A percentile compares a stretch with the other conserved stretches of the same genome.
These are phyloP conservation scores for Cataglyphis albicans DNA, from an alignment of 2,888 invertebrate species.

Conservation along the genomic window DNA sequence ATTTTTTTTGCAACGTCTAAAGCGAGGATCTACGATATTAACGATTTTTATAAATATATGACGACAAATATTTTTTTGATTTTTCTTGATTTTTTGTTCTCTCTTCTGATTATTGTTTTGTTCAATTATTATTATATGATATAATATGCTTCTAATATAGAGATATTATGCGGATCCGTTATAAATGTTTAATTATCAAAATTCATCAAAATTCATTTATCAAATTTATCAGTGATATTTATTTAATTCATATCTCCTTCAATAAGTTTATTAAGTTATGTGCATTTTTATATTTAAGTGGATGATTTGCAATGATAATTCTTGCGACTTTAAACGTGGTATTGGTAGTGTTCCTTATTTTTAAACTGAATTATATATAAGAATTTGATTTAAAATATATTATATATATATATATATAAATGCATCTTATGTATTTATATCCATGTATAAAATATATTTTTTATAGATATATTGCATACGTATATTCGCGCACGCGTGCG, in stretches of 20 bases:
- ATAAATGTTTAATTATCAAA: neutral
- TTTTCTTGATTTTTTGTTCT: neutral
- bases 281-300: slow-evolving; percentile 6
- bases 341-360: neutral
- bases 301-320: slow-evolving; percentile 7
- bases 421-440: neutral
- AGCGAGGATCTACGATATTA: neutral
- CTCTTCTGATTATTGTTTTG: neutral
- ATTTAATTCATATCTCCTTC: neutral
- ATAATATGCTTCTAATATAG: neutral
- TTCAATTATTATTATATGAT: neutral
- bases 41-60: neutral
- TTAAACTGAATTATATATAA: neutral
- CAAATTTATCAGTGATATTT: neutral
- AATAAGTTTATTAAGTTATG: slow-evolving; percentile 3
- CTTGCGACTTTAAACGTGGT: neutral
- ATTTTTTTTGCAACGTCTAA: neutral
- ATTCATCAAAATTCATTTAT: neutral
- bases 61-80: neutral
- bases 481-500: no score
- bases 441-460: slow-evolving; percentile 5
- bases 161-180: neutral
- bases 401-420: neutral
- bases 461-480: neutral
- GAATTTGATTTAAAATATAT: slow-evolving; percentile 9